phyloP scores from a whole-genome alignment of 2,888 invertebrate species.

The Macroteleia sp. region DNA sequence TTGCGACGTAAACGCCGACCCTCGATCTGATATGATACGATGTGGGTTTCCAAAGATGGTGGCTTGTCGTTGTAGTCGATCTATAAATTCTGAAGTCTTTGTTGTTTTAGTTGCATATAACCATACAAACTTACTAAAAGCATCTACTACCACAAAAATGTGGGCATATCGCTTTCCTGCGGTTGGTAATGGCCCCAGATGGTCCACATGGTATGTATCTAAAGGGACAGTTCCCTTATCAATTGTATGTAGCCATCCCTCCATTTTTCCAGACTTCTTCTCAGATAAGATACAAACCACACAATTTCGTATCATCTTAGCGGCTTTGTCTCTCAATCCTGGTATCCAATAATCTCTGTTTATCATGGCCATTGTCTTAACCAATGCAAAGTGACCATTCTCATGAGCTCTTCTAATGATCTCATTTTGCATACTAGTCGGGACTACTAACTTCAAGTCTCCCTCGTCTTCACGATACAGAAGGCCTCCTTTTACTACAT shows the following conservation, averaged over 20 bases:
- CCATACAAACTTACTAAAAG: constrained; percentile 44
- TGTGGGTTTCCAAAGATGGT: constrained; percentile 57
- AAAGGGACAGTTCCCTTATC: constrained; percentile 40
- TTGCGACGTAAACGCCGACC: constrained; percentile 44
- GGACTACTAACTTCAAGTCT: constrained; percentile 24
- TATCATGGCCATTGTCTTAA: constrained; percentile 17
- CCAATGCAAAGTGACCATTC: constrained; percentile 25
- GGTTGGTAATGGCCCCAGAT: constrained; percentile 47
- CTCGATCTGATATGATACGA: constrained; percentile 38
- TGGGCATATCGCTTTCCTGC: constrained; percentile 40
- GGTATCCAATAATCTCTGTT: constrained; percentile 15
- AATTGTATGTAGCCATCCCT: constrained; percentile 45
- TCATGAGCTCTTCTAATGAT: constrained; percentile 46
- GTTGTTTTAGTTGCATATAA: constrained; percentile 15
- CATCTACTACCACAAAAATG: constrained; percentile 50
- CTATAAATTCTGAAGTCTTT: constrained; percentile 20
- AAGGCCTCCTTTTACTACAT: constrained; percentile 1
- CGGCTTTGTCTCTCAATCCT: constrained; percentile 7
- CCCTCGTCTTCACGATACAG: constrained; percentile 20
- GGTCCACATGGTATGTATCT: constrained; percentile 46
- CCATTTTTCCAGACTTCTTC: constrained; percentile 42
- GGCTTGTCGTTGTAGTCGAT: constrained; percentile 21
- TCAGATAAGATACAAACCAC: constrained; percentile 54
- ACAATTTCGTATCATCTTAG: constrained; percentile 15
- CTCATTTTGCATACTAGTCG: constrained; percentile 24